Evolutionary conservation across 30 jellyfish, hydroid and myxozoan species (phyloP), one percentile per base, ranked within the genome.

Genomic region (Euphysa ruthae): DNA sequence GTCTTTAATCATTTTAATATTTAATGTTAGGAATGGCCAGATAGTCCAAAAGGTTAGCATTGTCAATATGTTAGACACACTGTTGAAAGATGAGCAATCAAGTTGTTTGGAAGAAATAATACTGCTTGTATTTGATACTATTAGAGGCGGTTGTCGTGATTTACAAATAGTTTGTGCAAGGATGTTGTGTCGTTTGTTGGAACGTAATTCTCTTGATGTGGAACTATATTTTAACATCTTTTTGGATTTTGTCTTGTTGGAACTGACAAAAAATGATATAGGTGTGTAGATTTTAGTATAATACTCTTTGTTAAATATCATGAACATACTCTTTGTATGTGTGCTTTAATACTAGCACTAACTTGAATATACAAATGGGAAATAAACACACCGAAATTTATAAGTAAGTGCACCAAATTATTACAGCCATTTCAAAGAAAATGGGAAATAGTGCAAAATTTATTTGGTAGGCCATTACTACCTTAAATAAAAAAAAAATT

Each of bases 11-110:
- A n/a, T n/a, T n/a, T n/a, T n/a, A n/a, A n/a, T n/a, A n/a, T n/a
- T n/a, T n/a, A n/a, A 25, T 26, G 42, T 14, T 55, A 84, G 95
- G 38, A 38, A 74, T 61, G 95, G 95, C 20, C 95, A 84, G 66
- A 85, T 75, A 20, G 85, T 84, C 21, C 95, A 84, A 58, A 84
- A 84, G 64, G 66, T 75, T 33, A 84, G 83, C 56, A 90, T 93
- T 4, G 69, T 84, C 56, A 83, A 71, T 58, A 60, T 61, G 33
- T 61, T 84, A 14, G 68, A 70, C 51, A 52, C 55, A 0, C 69
- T 84, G 13, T 79, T 84, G 21, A 1, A 49, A 2, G 93, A 76
- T 35, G 54, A 73, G 22, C 43, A 58, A 28, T 28, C 62, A 22
- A 82, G 57, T 0, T 42, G 81, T 22, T 10, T 70, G 27, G 42